Conservation (phyloP, 2,113 vertebrate species). For the Beaufortia kweichowensis region DNA sequence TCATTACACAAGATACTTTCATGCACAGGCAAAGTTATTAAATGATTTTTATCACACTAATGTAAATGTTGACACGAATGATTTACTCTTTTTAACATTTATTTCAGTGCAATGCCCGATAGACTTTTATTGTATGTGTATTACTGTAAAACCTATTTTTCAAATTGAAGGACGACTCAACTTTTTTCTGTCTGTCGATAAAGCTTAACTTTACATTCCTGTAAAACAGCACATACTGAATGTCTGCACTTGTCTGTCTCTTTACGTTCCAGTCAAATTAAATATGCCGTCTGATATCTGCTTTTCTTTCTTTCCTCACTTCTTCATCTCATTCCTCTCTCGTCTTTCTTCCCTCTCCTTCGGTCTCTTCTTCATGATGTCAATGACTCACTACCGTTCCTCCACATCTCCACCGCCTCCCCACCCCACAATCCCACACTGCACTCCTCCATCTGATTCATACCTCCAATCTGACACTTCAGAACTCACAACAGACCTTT, state of each 20-base stretch:
- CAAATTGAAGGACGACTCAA: neutral
- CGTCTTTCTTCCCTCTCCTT: slow-evolving; percentile 11
- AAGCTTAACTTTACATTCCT: neutral
- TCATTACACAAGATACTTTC: neutral
- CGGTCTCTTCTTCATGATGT: neutral
- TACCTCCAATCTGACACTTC: slow-evolving; percentile 38
- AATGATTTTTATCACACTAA: neutral
- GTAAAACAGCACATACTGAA: slow-evolving; percentile 1
- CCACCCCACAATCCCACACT: slow-evolving; percentile 40
- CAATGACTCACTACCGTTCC: slow-evolving; percentile 13
- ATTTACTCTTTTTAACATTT: neutral
- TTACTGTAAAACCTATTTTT: neutral
- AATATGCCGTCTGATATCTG: neutral
- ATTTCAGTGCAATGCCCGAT: neutral
- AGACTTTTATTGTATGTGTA: neutral
- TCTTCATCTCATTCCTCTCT: slow-evolving; percentile 3
- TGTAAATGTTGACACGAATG: neutral
- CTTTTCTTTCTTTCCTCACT: neutral
- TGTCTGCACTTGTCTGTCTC: neutral
- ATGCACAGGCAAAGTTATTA: neutral
- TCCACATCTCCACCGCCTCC: slow-evolving; percentile 14
- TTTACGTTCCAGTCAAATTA: neutral
- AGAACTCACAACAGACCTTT: slow-evolving; percentile 19
- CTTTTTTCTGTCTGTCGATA: neutral
- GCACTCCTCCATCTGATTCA: slow-evolving; percentile 40